Conservation (phyloP, 2,888 invertebrate species). For the Holacanthella duospinosa region DNA sequence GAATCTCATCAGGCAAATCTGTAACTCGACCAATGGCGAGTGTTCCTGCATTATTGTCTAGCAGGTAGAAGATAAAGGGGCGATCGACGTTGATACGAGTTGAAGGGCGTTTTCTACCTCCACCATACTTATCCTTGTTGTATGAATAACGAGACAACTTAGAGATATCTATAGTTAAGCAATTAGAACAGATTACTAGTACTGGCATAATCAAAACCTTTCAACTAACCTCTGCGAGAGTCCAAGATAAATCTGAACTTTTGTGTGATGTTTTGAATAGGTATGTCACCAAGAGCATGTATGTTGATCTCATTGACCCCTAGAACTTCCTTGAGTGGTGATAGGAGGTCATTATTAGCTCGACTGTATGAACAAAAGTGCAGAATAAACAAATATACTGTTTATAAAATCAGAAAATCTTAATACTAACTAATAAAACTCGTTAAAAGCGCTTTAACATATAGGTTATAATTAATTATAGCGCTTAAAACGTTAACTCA, state of each 20-base stretch:
- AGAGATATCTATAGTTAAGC: background rate
- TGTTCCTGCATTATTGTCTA: conserved; percentile 26
- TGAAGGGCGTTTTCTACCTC: background rate
- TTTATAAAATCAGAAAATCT: too few species aligned
- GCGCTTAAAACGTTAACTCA: too few species aligned
- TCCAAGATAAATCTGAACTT: too few species aligned
- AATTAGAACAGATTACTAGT: too few species aligned
- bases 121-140: background rate
- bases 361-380: too few species aligned
- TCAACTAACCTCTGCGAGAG: too few species aligned
- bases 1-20: background rate
- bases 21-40: conserved; percentile 27
- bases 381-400: too few species aligned
- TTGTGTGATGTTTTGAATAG: too few species aligned
- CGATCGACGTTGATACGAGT: conserved; percentile 28
- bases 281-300: conserved; percentile 1
- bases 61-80: conserved; percentile 33
- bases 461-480: too few species aligned
- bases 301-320: conserved; percentile 1
- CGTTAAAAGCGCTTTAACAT: too few species aligned
- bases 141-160: background rate
- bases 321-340: background rate
- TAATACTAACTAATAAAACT: too few species aligned
- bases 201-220: too few species aligned
- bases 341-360: conserved; percentile 7